A percentile compares a stretch with the other conserved stretches of the same genome.
Conservation (phyloP, 2,888 invertebrate genomes). For the Masnerella sp. region DNA sequence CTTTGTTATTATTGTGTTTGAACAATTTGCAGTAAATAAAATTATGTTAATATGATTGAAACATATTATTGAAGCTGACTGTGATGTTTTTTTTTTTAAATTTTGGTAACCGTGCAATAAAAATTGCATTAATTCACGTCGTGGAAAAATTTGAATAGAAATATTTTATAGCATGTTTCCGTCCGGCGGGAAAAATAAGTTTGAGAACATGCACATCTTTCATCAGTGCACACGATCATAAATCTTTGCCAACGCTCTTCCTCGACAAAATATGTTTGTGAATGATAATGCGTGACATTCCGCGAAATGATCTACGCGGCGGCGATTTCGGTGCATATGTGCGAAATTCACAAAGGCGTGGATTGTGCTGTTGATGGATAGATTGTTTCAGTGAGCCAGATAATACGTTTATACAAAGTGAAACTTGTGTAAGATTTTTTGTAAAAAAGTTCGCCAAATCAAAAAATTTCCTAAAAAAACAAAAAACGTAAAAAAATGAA, state of each 20-base stretch:
- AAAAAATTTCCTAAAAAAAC: no score
- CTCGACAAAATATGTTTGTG: constrained; percentile 12
- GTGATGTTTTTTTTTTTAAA: no score
- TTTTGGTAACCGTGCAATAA: no score
- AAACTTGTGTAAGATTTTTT: background rate
- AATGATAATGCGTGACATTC: constrained; percentile 8
- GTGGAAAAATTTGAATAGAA: background rate
- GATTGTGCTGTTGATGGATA: background rate
- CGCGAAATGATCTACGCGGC: constrained; percentile 8
- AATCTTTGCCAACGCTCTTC: constrained; percentile 7
- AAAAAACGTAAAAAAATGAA: no score
- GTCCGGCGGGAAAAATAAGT: background rate
- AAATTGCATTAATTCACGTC: background rate
- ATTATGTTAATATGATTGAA: no score
- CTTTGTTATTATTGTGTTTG: no score
- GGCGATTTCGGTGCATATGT: background rate
- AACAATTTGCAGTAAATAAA: no score
- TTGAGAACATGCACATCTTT: constrained; percentile 1
- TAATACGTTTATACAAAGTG: background rate
- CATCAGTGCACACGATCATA: constrained; percentile 10
- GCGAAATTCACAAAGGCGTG: background rate
- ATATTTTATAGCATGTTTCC: constrained; percentile 1
- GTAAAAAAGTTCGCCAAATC: no score
- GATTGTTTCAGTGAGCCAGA: background rate
- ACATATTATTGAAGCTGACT: no score